A percentile compares a stretch with the other conserved stretches of the same genome.
These are phyloP conservation scores for Spizaetus ornatus DNA, from an alignment of 2,113 vertebrate genomes.

Conservation along the genomic window DNA sequence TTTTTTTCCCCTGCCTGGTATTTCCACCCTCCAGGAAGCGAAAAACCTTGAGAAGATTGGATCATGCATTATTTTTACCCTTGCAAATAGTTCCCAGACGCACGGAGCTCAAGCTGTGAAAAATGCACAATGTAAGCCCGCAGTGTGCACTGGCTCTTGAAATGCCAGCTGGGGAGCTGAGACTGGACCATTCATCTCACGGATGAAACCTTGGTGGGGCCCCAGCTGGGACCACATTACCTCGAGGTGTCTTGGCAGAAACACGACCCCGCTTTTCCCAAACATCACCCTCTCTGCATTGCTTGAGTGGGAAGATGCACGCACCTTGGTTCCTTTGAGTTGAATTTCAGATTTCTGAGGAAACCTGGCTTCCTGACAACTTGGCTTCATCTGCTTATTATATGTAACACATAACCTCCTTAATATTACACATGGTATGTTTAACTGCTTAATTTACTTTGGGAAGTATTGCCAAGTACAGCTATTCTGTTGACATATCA, in stretches of 20 bases:
- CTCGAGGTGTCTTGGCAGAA: not conserved
- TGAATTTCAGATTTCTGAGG: not conserved
- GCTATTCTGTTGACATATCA: constrained; percentile 50
- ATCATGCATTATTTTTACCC: constrained; percentile 15
- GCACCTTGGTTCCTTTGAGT: not conserved
- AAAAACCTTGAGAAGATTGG: constrained; percentile 6
- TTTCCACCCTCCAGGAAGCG: constrained; percentile 9
- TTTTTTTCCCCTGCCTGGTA: not conserved
- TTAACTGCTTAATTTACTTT: constrained; percentile 48
- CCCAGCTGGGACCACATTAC: rapidly evolving
- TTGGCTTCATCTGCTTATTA: constrained; percentile 26
- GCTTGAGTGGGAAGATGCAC: not conserved
- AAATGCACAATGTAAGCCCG: not conserved
- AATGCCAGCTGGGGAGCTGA: not conserved
- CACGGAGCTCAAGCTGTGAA: not conserved
- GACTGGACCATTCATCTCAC: not conserved
- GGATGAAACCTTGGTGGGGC: not conserved
- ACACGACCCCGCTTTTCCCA: rapidly evolving
- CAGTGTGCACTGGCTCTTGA: not conserved
- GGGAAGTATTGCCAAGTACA: constrained; percentile 35
- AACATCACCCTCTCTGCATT: rapidly evolving
- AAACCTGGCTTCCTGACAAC: constrained; percentile 41
- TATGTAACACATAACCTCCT: constrained; percentile 48
- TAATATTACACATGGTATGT: constrained; percentile 40
- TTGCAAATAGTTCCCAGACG: not conserved